Percentiles rank a stretch among this genome's conserved stretches.
phyloP scores from a whole-genome alignment of 2,113 vertebrate genomes.

The Phasianus colchicus region DNA sequence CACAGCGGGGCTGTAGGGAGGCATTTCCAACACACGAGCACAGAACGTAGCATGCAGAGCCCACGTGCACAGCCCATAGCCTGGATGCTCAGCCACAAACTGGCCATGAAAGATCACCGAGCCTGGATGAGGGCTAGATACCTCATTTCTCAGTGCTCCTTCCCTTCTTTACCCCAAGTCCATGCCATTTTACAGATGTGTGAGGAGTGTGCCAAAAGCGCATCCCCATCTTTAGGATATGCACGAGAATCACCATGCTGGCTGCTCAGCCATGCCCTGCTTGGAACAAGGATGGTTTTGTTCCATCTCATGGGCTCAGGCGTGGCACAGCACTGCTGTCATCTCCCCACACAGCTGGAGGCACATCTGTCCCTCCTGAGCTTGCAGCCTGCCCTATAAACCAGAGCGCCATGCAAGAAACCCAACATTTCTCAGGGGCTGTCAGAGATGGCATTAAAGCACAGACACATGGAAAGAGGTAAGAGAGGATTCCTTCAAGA shows the following conservation, averaged over 20 bases:
- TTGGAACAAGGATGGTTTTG: not conserved
- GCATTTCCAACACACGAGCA: not conserved
- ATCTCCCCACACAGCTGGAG: not conserved
- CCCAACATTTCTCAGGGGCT: not conserved
- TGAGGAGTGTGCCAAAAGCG: rapidly evolving
- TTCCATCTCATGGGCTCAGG: rapidly evolving
- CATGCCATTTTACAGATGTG: rapidly evolving
- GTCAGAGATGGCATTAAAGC: not conserved
- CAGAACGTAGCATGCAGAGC: rapidly evolving
- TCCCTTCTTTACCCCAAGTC: not conserved
- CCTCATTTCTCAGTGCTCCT: not conserved
- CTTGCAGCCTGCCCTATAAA: not conserved
- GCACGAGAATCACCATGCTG: not conserved
- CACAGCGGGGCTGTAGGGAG: rapidly evolving
- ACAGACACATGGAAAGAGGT: rapidly evolving
- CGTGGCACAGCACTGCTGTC: not conserved
- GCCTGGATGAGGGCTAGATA: rapidly evolving
- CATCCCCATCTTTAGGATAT: too few species aligned
- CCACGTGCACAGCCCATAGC: rapidly evolving
- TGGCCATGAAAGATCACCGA: rapidly evolving
- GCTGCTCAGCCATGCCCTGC: not conserved
- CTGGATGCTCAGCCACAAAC: not conserved
- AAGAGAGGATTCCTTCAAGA: not conserved
- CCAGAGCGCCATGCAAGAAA: rapidly evolving
- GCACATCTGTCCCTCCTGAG: not conserved